These are phyloP conservation scores for Agraylea sexmaculata DNA, from an alignment of 1,140 invertebrate species.

Conservation along the genomic window DNA sequence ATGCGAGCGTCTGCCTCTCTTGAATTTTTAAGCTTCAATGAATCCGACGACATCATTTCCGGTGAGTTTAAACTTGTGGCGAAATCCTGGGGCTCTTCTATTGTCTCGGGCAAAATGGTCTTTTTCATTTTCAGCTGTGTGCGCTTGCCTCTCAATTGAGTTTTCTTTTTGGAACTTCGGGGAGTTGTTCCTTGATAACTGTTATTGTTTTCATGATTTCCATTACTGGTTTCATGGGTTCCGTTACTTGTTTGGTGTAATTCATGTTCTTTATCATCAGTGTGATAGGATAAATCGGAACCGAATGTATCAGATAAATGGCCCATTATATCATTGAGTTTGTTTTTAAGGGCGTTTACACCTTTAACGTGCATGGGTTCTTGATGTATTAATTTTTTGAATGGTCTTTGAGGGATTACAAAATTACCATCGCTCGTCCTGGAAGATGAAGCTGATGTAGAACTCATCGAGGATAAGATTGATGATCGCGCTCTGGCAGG, in stretches of 20 bases:
- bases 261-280: conserved; percentile 2
- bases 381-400: conserved; percentile 31
- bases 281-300: conserved; percentile 5
- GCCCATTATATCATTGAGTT: conserved; percentile 34
- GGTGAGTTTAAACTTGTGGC: conserved; percentile 37
- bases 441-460: conserved; percentile 32
- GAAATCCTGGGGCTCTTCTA: conserved; percentile 30
- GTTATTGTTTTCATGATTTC: conserved; percentile 9
- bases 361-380: conserved; percentile 31
- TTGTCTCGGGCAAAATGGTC: conserved; percentile 32
- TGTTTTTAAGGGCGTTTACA: conserved; percentile 32
- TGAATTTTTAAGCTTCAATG: conserved; percentile 27
- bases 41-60: conserved; percentile 38
- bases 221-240: conserved; percentile 3
- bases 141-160: conserved; percentile 29
- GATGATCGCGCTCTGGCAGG: conserved; percentile 29
- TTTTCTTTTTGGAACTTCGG: conserved; percentile 38
- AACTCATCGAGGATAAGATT: conserved; percentile 33
- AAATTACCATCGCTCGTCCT: conserved; percentile 36
- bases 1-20: conserved; percentile 6
- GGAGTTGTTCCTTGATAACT: conserved; percentile 35
- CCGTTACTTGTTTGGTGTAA: conserved; percentile 4
- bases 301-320: conserved; percentile 26
- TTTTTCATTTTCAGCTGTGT: conserved; percentile 33
- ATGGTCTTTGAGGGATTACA: conserved; percentile 34